phyloP scores from a whole-genome alignment of 2,113 vertebrate genomes.

The Calidris pugnax region DNA sequence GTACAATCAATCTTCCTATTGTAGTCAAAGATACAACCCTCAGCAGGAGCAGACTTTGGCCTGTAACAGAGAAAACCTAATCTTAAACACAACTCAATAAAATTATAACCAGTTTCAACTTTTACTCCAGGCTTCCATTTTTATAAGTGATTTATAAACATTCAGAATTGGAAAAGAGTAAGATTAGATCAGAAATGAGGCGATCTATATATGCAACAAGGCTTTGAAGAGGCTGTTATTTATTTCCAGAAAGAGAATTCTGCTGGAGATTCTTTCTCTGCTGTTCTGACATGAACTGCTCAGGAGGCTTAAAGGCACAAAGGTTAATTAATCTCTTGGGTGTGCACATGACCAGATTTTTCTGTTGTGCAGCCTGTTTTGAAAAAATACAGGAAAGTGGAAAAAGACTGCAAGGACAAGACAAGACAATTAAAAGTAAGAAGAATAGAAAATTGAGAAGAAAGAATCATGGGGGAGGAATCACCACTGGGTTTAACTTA shows the following conservation, averaged over 20 bases:
- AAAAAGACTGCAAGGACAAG: background rate
- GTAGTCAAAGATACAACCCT: background rate
- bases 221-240: background rate
- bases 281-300: background rate
- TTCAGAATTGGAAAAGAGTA: background rate
- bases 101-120: background rate
- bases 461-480: background rate
- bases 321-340: slow-evolving; percentile 9
- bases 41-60: background rate
- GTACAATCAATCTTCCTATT: too few relatives aligned
- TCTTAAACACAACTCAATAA: background rate
- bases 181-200: background rate
- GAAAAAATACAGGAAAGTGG: background rate
- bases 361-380: background rate
- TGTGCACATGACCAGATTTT: background rate
- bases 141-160: background rate
- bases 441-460: background rate
- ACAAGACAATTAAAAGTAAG: background rate
- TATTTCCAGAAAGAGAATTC: background rate
- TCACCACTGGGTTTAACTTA: background rate
- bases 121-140: background rate
- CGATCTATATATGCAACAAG: too few relatives aligned
- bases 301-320: background rate
- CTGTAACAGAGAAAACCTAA: background rate
- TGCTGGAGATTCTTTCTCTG: background rate